Base-by-base conservation (phyloP, 2,888 invertebrate genomes). In the Drosophila mercatorum region DNA sequence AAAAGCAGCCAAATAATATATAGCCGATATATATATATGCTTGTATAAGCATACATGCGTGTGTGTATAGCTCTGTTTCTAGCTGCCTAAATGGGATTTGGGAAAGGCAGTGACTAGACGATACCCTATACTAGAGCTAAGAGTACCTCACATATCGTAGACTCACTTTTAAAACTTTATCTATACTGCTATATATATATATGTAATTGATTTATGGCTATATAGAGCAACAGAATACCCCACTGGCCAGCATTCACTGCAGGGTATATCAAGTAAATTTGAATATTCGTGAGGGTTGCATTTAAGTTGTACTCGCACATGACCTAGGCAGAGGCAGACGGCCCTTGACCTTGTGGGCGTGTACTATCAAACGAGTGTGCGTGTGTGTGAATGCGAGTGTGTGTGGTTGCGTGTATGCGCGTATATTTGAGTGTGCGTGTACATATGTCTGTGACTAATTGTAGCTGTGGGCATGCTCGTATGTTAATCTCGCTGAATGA, bases 281-380 rank as follows among this genome's bases (percentile, higher is more conserved):
- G 65, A 75, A 79, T 79, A 68, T 68, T 63, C 38, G 51, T 57
- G 68, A 69, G 80, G 68, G 75, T 53, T 79, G 80, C 64, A 56
- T 51, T 75, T 52, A 65, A 65, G 76, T 80, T 76, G 59, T 79
- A 43, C 66, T 75, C 69, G 67, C 52, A 78, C 88, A 73, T 80
- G 83, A 82, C 72, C 81, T 88, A 89, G 88, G 78, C 79, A 67
- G 75, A 60, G 69, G 65, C 68, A 81, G 68, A 72, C 63, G 89
- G 83, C 89, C 89, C 89, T 83, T 83, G 83, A 83, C 83, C 83
- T 83, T 83, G 89, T 64, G 58, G 59, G 77, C 61, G 72, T 78
- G 72, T 60, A 22, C 64, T 51, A 40, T n/a, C 58, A 40, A 58
- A 51, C 43, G 44, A 52, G 58, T 64, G 62, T 34, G 47, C 22